These are phyloP conservation scores for Stomatorhinus walkeri DNA, from an alignment of 2,797 vertebrate species.

Conservation along the genomic window DNA sequence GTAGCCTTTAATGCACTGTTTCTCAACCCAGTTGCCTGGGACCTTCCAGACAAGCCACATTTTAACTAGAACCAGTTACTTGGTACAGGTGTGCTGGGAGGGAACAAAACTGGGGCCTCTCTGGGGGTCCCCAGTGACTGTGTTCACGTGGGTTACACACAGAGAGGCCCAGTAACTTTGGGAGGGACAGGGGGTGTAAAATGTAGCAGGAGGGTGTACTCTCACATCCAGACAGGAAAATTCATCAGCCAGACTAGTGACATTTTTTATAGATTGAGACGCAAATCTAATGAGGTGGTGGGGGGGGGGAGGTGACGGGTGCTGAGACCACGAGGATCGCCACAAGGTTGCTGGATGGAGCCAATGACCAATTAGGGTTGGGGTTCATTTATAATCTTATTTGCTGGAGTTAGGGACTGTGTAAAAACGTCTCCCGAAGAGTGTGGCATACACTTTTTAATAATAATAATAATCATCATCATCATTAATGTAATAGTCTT, in stretches of 20 bases:
- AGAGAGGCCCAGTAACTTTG: neutral
- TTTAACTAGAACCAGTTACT: neutral
- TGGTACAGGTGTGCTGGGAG: neutral
- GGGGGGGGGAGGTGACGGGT: neutral
- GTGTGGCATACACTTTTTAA: neutral
- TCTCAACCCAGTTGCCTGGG: neutral
- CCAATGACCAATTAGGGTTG: neutral
- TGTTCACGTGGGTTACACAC: neutral
- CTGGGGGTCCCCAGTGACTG: neutral
- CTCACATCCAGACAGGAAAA: neutral
- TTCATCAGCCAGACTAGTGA: neutral
- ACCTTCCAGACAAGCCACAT: neutral
- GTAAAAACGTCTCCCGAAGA: neutral
- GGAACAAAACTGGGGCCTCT: neutral
- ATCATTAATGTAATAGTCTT: neutral
- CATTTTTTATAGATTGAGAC: neutral
- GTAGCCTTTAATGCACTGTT: neutral
- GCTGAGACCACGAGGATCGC: neutral
- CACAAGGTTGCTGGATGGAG: neutral
- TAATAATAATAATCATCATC: neutral
- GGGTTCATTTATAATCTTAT: neutral
- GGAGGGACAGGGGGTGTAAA: neutral
- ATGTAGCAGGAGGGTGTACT: neutral
- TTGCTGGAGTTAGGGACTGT: neutral
- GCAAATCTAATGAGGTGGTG: neutral